These are phyloP conservation scores for Mylabris sibirica DNA, from an alignment of 2,888 invertebrate species.

Conservation along the genomic window DNA sequence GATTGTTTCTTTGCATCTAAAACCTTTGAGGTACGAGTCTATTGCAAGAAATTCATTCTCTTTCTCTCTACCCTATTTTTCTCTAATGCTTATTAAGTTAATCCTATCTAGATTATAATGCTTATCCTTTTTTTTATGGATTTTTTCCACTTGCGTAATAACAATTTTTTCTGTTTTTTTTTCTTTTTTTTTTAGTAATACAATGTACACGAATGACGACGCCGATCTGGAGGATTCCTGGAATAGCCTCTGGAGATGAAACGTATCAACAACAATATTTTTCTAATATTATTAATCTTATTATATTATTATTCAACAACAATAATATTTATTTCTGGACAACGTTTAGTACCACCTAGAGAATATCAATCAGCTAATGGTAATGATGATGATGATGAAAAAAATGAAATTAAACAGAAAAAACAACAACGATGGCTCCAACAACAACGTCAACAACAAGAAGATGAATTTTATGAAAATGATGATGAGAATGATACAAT, in stretches of 20 bases:
- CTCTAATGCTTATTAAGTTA: too few species aligned
- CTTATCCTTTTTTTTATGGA: too few species aligned
- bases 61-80: too few species aligned
- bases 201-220: conserved; percentile 53
- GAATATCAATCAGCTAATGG: conserved; percentile 54
- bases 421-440: not conserved
- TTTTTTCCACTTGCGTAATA: too few species aligned
- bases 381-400: conserved; percentile 57
- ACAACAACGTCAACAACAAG: not conserved
- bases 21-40: too few species aligned
- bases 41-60: too few species aligned
- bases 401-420: conserved; percentile 15
- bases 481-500: conserved; percentile 58
- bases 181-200: conserved; percentile 37
- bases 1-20: too few species aligned
- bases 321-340: conserved; percentile 54
- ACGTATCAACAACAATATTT: conserved; percentile 36
- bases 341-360: conserved; percentile 53
- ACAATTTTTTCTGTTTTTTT: not conserved
- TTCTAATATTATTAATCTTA: too few species aligned
- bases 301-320: conserved; percentile 19
- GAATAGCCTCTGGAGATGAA: conserved; percentile 57
- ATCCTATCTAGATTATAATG: too few species aligned
- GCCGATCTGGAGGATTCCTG: conserved; percentile 48
- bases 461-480: conserved; percentile 52